A percentile compares a stretch with the other conserved stretches of the same genome.
These are phyloP conservation scores for Drosophila mulleri DNA, from an alignment of 2,888 invertebrate genomes.

Conservation along the genomic window DNA sequence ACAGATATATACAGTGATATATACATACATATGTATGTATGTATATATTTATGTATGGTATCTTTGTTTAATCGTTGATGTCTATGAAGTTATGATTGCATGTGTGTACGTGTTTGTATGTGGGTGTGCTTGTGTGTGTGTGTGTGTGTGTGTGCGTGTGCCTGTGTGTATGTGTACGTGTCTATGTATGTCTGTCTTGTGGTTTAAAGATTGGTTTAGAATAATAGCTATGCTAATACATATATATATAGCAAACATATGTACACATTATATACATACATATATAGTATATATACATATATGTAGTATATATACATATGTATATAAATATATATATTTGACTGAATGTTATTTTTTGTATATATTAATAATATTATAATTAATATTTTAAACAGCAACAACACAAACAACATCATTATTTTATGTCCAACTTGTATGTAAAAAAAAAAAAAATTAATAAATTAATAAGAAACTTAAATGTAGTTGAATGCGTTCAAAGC, in stretches of 20 bases:
- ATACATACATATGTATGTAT: background rate
- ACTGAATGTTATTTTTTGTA: constrained; percentile 78
- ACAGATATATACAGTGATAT: background rate
- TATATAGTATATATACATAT: constrained; percentile 8
- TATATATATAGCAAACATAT: constrained; percentile 33
- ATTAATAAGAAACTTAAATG: constrained; percentile 13
- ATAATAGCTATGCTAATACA: constrained; percentile 36
- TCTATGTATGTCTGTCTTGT: constrained; percentile 47
- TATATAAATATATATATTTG: constrained; percentile 65
- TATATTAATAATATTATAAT: constrained; percentile 55
- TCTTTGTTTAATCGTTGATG: constrained; percentile 1
- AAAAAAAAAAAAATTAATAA: constrained; percentile 22
- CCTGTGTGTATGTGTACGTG: background rate
- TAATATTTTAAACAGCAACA: constrained; percentile 56
- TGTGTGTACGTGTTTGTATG: no score
- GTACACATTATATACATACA: constrained; percentile 17
- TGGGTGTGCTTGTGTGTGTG: background rate
- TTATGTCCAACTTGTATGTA: constrained; percentile 47
- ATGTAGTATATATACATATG: no score
- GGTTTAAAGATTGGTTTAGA: constrained; percentile 50
- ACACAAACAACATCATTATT: constrained; percentile 20
- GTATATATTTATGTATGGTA: constrained; percentile 5
- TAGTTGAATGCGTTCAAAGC: constrained; percentile 15
- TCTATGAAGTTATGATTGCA: no score
- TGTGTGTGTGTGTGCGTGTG: background rate